Evolutionary conservation across 1,140 invertebrate genomes (phyloP), one percentile per base, ranked within the genome.

Genomic region (Zophobas atratus): DNA sequence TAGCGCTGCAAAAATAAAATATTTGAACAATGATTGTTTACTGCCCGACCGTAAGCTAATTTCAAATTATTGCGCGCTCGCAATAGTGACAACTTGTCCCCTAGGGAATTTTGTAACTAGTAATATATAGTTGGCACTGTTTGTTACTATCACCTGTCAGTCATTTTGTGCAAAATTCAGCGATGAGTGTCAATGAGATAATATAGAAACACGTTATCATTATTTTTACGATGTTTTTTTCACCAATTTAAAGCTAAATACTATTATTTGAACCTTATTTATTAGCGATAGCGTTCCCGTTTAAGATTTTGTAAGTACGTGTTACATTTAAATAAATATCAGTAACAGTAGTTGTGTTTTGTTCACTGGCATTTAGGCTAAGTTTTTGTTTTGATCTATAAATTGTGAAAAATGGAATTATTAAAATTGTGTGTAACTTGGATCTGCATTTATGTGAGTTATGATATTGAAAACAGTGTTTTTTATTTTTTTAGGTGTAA

Each of bases 121-220:
- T 34, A 1, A n/a, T 1, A 20, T 1, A 1, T 41, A 1, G 60
- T 67, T 67, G 60, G 60, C 46, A 72, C 34, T 72, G 70, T 55
- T 51, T 55, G 70, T 72, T 72, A 55, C 51, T 51, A 51, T 32
- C 32, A 20, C n/a, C 70, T 72, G 70, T 72, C 70, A 72, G 70
- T 72, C 70, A 72, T 72, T 72, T 72, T 72, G 70, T 72, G 70
- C 70, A 72, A 72, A 20, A 72, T 43, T 72, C 51, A 51, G 48
- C 51, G 70, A 51, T 53, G 51, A 72, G 46, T 72, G 70, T 51
- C 70, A 72, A 34, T 72, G 36, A 51, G 46, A 72, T 51, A 72
- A 36, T 51, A 39, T 67, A 67, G 70, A 72, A 70, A 72, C 70
- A 72, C 70, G 70, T 72, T 72, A 51, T 51, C 51, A 72, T 72